Percentiles rank a stretch among this genome's conserved stretches.
Conservation (phyloP, 2,113 vertebrate genomes). For the Toxotes chatareus region DNA sequence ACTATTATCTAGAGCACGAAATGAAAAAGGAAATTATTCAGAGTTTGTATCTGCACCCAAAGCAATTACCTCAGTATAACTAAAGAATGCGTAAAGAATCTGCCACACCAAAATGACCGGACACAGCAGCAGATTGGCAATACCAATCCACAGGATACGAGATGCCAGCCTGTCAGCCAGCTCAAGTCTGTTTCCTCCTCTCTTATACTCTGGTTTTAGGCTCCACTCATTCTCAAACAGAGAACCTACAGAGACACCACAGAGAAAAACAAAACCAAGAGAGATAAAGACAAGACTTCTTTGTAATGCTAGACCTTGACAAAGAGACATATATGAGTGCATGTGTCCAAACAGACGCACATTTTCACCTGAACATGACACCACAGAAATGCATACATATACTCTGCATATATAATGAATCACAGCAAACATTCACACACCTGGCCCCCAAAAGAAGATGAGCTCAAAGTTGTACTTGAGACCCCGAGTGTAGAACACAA, state of each 20-base stretch:
- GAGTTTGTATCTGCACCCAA: background rate
- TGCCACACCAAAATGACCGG: slow-evolving; percentile 99
- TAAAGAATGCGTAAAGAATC: slow-evolving; percentile 98
- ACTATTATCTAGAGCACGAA: background rate
- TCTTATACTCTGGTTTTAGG: slow-evolving; percentile 94
- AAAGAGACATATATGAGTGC: background rate
- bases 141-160: slow-evolving; percentile 96
- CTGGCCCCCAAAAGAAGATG: slow-evolving; percentile 98
- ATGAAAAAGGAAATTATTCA: background rate
- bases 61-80: slow-evolving; percentile 89
- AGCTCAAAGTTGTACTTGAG: slow-evolving; percentile 99
- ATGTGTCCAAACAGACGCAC: background rate
- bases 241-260: slow-evolving; percentile 82
- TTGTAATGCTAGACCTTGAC: background rate
- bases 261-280: background rate
- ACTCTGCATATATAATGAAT: background rate
- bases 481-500: slow-evolving; percentile 93
- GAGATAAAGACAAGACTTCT: background rate
- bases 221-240: slow-evolving; percentile 98
- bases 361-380: background rate
- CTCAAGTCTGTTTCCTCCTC: slow-evolving; percentile 92
- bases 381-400: background rate
- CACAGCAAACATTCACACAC: slow-evolving; percentile 65
- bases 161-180: slow-evolving; percentile 93
- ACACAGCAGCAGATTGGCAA: slow-evolving; percentile 96